Evolutionary conservation across 2,888 invertebrate genomes (phyloP), one percentile per base, ranked within the genome.

Genomic region (Saturnia pavonia): DNA sequence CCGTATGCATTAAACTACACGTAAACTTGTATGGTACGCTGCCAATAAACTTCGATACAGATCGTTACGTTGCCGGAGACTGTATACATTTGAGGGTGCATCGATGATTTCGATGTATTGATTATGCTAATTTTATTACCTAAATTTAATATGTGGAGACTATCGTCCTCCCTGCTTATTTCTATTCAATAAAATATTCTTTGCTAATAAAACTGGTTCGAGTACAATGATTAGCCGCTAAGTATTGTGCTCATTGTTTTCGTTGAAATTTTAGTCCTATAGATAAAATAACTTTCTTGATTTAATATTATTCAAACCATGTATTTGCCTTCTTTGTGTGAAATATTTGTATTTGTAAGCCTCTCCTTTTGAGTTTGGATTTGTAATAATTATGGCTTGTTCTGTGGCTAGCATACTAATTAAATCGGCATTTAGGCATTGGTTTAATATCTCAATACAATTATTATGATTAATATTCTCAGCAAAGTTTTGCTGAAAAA

Each of bases 41-140:
- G 88, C 89, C 91, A 91, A 90, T 91, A 91, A 91, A 90, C 82
- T 89, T 88, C 80, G 84, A 85, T 86, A 85, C 80, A 82, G 79
- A 84, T 84, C 85, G 86, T 85, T 82, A 81, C 85, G 77, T 75
- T 74, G 70, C 78, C 75, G 72, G 71, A 74, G 72, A 77, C 78
- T 71, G 74, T 71, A 73, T 76, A 69, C 43, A 70, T 69, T 74
- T 73, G 54, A 82, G 90, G 91, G 89, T 89, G 89, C 89, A 89
- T 80, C 85, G 81, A 84, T 87, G 83, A 86, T 82, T 88, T 80
- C 84, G 73, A 82, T 86, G 78, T 89, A 92, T 93, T 87, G 92
- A 92, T 93, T 93, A 94, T 92, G 93, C 81, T 88, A 91, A 93
- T 93, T 91, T 92, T 92, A 92, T 89, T 89, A 88, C 85, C 83